Evolutionary conservation across 2,888 invertebrate species (phyloP).

Genomic region (Fissipunctia ypsillon): DNA sequence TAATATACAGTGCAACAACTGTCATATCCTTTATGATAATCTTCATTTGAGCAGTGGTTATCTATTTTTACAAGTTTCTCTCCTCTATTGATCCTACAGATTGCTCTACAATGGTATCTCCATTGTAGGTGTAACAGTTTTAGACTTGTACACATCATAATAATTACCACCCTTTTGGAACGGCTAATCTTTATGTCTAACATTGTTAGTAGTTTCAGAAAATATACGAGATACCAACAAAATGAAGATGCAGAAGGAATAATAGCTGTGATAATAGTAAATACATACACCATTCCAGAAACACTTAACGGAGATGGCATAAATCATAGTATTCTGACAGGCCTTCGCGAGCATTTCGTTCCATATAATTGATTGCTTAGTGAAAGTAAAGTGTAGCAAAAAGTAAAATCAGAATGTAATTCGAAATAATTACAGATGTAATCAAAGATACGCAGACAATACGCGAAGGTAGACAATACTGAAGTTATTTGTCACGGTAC

Average conservation of each 20-base stretch:
- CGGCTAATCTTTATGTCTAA: not conserved
- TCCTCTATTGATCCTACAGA: no score
- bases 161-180: not conserved
- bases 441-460: conserved; percentile 61
- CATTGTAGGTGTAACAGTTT: no score
- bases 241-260: not conserved
- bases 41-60: conserved; percentile 3
- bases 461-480: conserved; percentile 55
- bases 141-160: not conserved
- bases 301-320: conserved; percentile 37
- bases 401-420: conserved; percentile 64
- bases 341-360: conserved; percentile 65
- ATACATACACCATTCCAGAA: conserved; percentile 44
- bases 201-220: not conserved
- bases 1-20: conserved; percentile 14
- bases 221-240: not conserved
- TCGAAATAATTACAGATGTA: conserved; percentile 63
- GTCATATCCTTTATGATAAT: conserved; percentile 31
- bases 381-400: conserved; percentile 68
- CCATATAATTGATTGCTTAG: conserved; percentile 71
- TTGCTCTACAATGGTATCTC: no score
- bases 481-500: conserved; percentile 49
- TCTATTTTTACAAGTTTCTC: not conserved
- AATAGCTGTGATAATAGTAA: no score
- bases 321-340: conserved; percentile 55